Percentiles rank a stretch among this genome's conserved stretches.
Evolutionary conservation across 2,113 vertebrate genomes (phyloP).

Genomic region (Delphinapterus leucas): DNA sequence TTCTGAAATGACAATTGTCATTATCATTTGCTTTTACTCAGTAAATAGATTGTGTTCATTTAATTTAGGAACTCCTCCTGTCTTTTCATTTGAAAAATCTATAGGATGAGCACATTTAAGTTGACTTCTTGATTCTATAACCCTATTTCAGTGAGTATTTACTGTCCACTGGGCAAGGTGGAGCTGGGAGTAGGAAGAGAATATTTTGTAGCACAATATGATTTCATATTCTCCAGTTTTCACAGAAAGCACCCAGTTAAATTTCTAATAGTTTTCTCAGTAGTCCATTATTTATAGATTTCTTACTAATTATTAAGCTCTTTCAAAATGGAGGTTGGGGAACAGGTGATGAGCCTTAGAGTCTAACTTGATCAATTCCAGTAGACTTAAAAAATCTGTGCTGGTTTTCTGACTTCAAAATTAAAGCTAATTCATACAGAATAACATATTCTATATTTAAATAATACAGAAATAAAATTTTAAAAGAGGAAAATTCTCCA

Average conservation of each 20-base stretch:
- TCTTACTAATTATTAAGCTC: neutral
- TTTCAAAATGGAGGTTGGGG: neutral
- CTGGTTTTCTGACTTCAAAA: neutral
- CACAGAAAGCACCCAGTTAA: neutral
- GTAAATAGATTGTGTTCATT: neutral
- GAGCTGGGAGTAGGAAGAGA: neutral
- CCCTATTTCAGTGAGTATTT: neutral
- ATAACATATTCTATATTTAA: conserved; percentile 17
- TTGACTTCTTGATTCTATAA: neutral
- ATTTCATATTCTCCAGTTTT: neutral
- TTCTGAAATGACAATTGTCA: neutral
- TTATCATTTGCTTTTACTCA: neutral
- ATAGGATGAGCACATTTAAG: neutral
- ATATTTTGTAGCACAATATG: neutral
- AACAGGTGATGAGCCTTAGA: neutral
- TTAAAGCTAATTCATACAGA: neutral
- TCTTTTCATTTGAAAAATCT: neutral
- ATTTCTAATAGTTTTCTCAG: neutral
- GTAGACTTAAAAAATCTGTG: neutral
- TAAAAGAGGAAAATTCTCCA: neutral
- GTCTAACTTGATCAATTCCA: neutral
- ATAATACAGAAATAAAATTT: neutral
- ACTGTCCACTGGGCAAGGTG: neutral
- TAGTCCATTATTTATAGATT: neutral
- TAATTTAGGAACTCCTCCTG: neutral